Base-by-base conservation (phyloP, 2,888 invertebrate species). In the Empis stercorea region DNA sequence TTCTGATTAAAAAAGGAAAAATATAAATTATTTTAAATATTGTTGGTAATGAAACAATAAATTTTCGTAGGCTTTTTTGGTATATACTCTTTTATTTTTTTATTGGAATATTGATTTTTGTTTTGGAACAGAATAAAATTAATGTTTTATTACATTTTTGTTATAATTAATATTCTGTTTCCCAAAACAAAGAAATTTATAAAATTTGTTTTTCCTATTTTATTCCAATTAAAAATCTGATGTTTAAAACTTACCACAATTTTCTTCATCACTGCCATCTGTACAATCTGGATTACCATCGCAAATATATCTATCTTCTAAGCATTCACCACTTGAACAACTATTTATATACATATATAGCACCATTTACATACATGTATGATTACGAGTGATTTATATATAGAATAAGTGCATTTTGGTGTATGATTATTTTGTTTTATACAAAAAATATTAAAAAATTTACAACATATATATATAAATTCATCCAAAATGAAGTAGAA, bases 321-420 rank as follows among this genome's bases (percentile, higher is more conserved):
- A 75, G 70, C 81, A 81, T 65, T 73, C 70, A 63, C 79, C 79
- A 65, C 75, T 76, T 62, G 71, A 71, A 70, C 84, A 70, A 59
- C 68, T 70, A 52, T n/a, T n/a, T n/a, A 46, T 39, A 47, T 48
- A 45, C 27, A 30, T 23, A n/a, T n/a, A n/a, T n/a, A n/a, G n/a
- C 20, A 32, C 16, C n/a, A 37, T 42, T 48, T n/a, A n/a, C n/a
- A 34, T n/a, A 34, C 34, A n/a, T 5, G 13, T 27, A 11, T 10
- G 7, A 30, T 45, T n/a, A 38, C 10, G 23, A 13, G 10, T 17
- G 10, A n/a, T 17, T 27, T 45, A 27, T 14, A 16, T 32, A 10
- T n/a, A 23, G 46, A 20, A 40, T 23, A 23, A 41, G 15, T 10
- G 46, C 10, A 30, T 15, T 11, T 16, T 17, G 30, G 20, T 20